phyloP scores from a whole-genome alignment of 2,888 invertebrate species.

The Brachylomia viminalis region DNA sequence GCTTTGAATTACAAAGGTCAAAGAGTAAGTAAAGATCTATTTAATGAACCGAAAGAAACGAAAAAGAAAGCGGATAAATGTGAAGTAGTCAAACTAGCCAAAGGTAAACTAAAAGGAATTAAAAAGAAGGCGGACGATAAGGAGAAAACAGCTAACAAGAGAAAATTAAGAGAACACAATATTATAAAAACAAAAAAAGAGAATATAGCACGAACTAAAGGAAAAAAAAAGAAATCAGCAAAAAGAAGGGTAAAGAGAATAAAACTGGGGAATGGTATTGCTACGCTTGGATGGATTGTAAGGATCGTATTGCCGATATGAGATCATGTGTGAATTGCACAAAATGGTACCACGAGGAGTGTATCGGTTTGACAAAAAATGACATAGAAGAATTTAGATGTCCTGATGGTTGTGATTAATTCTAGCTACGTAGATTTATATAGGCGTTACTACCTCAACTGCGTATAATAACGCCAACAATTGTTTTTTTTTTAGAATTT shows the following conservation, averaged over 20 bases:
- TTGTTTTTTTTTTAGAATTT: background rate
- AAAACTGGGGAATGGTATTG: background rate
- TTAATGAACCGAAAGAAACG: background rate
- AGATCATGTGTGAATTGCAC: background rate
- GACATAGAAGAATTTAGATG: background rate
- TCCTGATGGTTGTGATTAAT: background rate
- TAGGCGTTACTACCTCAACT: constrained; percentile 7
- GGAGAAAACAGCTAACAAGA: too few species aligned
- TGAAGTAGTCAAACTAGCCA: too few species aligned
- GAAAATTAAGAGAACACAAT: too few species aligned
- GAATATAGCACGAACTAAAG: background rate
- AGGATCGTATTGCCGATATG: background rate
- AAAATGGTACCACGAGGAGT: background rate
- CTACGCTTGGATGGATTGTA: too few species aligned
- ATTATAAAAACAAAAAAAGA: too few species aligned
- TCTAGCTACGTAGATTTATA: background rate
- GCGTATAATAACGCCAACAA: background rate
- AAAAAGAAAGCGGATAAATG: constrained; percentile 1
- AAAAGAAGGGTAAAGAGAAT: background rate
- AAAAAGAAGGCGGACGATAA: too few species aligned
- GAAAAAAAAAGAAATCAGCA: too few species aligned
- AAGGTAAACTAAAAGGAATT: too few species aligned
- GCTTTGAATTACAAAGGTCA: background rate
- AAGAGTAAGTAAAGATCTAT: background rate
- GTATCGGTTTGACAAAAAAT: background rate